Evolutionary conservation across 2,797 vertebrate species (phyloP), one percentile per base, ranked within the genome.

Genomic region (Sarcoramphus papa): DNA sequence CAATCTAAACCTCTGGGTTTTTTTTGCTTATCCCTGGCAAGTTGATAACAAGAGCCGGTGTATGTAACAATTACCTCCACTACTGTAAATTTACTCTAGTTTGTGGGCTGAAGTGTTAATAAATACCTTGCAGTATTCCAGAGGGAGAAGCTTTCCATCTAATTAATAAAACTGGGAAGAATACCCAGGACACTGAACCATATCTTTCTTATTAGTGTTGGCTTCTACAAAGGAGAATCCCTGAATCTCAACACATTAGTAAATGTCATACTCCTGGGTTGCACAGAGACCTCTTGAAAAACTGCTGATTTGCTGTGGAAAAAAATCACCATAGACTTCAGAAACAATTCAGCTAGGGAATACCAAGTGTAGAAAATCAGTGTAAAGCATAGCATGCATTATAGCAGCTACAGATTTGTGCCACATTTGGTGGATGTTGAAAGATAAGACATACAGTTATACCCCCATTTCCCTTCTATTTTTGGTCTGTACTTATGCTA

Each of bases 91-190:
- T 98, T 97, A 96, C 97, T 98, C 96, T 94, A 92, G 97, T 98
- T 98, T 95, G 97, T 97, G 94, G 94, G 92, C 95, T 96, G 97
- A 97, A 98, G 96, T 97, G 96, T 98, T 98, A 97, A 98, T 98
- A 98, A 98, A 98, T 98, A 98, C 97, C 97, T 98, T 96, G 92
- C 90, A 53, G 85, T 96, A 95, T 98, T 97, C 98, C 97, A 72
- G 84, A 64, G 98, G 98, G 98, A 97, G 95, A 97, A 90, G 94
- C 95, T 98, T 98, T 97, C 96, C 92, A 97, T 94, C 96, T 98
- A 98, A 98, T 98, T 98, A 98, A 98, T 98, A 98, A 98, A 98
- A 98, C 97, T 97, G 94, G 95, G 97, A 97, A 98, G 97, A 98
- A 97, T 97, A 98, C 96, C 91, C 97, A 96, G 97, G 95, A 97